Evolutionary conservation across 2,888 invertebrate species (phyloP).

Genomic region (Synanthedon andrenaeformis): DNA sequence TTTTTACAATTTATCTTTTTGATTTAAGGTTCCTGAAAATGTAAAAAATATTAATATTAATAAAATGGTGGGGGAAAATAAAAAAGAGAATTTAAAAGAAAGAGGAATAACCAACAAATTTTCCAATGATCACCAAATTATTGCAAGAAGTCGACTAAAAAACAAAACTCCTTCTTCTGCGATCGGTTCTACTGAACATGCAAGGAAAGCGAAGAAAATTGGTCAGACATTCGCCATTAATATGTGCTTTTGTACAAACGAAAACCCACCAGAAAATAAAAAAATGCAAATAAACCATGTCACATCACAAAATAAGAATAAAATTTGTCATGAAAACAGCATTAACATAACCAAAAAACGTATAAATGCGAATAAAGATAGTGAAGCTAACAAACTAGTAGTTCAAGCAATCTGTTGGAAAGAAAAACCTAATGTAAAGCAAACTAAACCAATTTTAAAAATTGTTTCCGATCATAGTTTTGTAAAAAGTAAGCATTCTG

Average conservation of each 20-base stretch:
- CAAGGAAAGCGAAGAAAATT: constrained; percentile 5
- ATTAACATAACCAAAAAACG: constrained; percentile 4
- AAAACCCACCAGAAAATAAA: constrained; percentile 18
- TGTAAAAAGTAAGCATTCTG: constrained; percentile 13
- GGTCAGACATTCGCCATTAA: constrained; percentile 41
- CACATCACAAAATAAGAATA: too few species aligned
- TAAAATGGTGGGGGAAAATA: background rate
- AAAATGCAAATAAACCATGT: background rate
- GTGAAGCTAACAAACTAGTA: background rate
- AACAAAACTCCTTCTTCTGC: background rate
- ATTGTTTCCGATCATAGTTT: constrained; percentile 10
- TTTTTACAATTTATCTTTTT: background rate
- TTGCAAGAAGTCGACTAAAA: background rate
- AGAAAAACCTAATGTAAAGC: constrained; percentile 16
- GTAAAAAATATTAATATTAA: background rate
- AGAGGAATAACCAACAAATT: background rate
- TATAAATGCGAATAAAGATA: background rate
- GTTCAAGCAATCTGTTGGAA: constrained; percentile 8
- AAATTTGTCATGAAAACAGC: constrained; percentile 1
- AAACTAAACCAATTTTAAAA: constrained; percentile 25
- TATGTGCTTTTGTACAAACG: constrained; percentile 37
- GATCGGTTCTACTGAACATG: background rate
- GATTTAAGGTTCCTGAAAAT: background rate
- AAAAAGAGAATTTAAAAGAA: background rate
- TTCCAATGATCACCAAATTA: background rate